These are phyloP conservation scores for Zoroaster sp. DNA, from an alignment of 53 echinoderm and acorn worm species.

Conservation along the genomic window DNA sequence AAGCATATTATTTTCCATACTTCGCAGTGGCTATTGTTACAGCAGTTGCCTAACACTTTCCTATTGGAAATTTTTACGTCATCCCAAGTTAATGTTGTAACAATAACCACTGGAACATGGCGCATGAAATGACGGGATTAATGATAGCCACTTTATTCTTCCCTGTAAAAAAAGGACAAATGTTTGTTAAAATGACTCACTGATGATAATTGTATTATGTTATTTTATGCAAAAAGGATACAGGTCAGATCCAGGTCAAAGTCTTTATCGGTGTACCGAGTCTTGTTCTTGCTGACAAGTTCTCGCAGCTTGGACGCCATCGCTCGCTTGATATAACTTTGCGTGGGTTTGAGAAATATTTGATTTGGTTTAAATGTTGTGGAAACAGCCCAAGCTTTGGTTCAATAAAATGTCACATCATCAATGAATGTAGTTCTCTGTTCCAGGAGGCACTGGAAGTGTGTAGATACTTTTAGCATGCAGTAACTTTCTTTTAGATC, in stretches of 20 bases:
- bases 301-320: constrained; percentile 72
- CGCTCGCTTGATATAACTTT: background rate
- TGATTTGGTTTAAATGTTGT: background rate
- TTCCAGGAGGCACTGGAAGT: background rate
- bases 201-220: too few relatives aligned
- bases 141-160: too few relatives aligned
- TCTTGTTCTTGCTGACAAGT: constrained; percentile 97
- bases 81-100: too few relatives aligned
- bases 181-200: too few relatives aligned
- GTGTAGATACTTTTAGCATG: background rate
- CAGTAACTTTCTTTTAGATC: background rate
- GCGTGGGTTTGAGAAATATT: background rate
- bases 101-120: too few relatives aligned
- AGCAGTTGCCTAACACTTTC: too few relatives aligned
- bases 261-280: constrained; percentile 75
- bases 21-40: too few relatives aligned
- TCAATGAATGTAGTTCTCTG: background rate
- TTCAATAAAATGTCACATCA: constrained; percentile 22
- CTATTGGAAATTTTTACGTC: too few relatives aligned
- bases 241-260: constrained; percentile 96
- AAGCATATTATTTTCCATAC: too few relatives aligned
- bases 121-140: too few relatives aligned
- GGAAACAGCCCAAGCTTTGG: background rate
- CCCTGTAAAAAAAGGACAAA: too few relatives aligned
- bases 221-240: constrained; percentile 99